Evolutionary conservation across 2,113 vertebrate species (phyloP).

Genomic region (Toxostoma redivivum): DNA sequence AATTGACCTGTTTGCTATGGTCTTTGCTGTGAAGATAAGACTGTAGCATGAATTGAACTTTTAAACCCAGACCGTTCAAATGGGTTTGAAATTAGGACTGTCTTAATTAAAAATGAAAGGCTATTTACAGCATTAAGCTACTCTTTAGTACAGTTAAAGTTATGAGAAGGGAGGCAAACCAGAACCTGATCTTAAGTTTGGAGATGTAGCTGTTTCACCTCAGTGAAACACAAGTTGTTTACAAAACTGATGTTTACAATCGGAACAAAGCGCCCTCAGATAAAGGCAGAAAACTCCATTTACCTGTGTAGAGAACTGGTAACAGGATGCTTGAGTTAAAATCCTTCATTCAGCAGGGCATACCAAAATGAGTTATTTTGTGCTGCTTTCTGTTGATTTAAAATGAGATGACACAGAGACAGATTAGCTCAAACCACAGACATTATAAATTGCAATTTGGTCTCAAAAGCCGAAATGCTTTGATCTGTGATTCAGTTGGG

Average conservation of each 20-base stretch:
- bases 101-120: constrained; percentile 50
- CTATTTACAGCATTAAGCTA: constrained; percentile 21
- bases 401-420: constrained; percentile 69
- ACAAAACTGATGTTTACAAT: constrained; percentile 9
- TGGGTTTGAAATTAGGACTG: not conserved
- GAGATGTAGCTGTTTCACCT: constrained; percentile 15
- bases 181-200: not conserved
- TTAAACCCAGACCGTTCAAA: not conserved
- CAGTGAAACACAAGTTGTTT: constrained; percentile 24
- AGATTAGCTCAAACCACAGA: constrained; percentile 72
- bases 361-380: constrained; percentile 10
- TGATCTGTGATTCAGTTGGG: constrained; percentile 65
- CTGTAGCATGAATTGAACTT: constrained; percentile 25
- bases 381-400: constrained; percentile 69
- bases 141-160: constrained; percentile 36
- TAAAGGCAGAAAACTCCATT: not conserved
- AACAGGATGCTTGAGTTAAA: constrained; percentile 6
- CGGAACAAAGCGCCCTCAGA: constrained; percentile 17
- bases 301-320: constrained; percentile 25
- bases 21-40: not conserved
- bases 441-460: constrained; percentile 68
- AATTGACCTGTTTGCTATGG: not conserved
- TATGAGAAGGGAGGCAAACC: constrained; percentile 1
- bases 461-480: constrained; percentile 68
- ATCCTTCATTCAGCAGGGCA: not conserved